Evolutionary conservation across 53 echinoderm and acorn worm species (phyloP), one percentile per base, ranked within the genome.

Genomic region (Patiria pectinifera): DNA sequence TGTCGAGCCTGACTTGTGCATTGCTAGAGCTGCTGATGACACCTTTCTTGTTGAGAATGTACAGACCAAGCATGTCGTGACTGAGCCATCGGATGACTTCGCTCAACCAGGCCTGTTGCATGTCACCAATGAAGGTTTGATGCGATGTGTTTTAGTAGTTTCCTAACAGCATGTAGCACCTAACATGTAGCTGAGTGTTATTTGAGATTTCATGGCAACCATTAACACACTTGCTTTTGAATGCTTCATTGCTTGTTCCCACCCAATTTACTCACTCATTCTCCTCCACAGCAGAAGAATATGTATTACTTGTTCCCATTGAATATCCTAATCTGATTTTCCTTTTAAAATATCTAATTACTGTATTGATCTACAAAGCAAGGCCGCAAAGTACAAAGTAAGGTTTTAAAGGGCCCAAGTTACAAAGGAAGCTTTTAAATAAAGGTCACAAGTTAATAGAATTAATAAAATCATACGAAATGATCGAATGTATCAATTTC

Each of bases 61-160:
- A 14, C 48, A 81, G 62, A 61, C 80, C 9, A 44, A 44, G 78
- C 88, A 62, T 88, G 78, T 78, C 76, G 62, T 61, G n/a, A 61
- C 78, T 78, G 60, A 88, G 58, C 62, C 88, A 26, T 61, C 44
- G 47, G 90, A 90, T 80, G 81, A 43, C 11, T 62, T 48, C 48
- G 13, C 90, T 69, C 23, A 18, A 21, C 47, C 90, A 10, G 35
- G 90, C 80, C 80, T 66, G 47, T 63, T 90, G 90, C 90, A 90
- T 90, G 90, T 49, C 62, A 69, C 81, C 90, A 81, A 69, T 75
- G 79, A 89, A 90, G 90, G 90, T 90, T 90, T 90, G 90, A 90
- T 48, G 59, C 59, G 78, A 88, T 78, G 88, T 35, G 88, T 78
- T 88, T 61, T 53, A 53, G 15, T 53, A 76, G 59, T 77, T 88